These are phyloP conservation scores for Carassius gibelio DNA, from an alignment of 2,113 vertebrate species.

Conservation along the genomic window DNA sequence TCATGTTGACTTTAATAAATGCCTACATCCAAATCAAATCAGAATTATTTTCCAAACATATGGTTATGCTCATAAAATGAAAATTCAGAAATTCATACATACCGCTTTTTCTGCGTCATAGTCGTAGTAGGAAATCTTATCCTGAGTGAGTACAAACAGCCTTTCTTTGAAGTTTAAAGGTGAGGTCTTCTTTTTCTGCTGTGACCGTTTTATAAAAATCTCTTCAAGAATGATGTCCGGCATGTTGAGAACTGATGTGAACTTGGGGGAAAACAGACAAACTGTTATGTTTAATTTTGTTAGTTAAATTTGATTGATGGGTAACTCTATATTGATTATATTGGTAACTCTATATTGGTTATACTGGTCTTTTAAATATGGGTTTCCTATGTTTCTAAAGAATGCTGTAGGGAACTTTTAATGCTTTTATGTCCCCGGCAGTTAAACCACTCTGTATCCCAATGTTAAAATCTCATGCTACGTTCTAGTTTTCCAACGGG, in stretches of 20 bases:
- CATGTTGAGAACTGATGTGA: slow-evolving; percentile 73
- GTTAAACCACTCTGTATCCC: not conserved
- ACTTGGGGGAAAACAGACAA: slow-evolving; percentile 1
- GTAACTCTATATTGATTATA: not conserved
- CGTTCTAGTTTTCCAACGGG: not conserved
- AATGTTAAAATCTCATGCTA: not conserved
- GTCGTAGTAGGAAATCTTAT: slow-evolving; percentile 93
- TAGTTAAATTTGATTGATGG: not conserved
- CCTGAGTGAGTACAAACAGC: slow-evolving; percentile 85
- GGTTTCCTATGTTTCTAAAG: not conserved
- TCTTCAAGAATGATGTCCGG: slow-evolving; percentile 85
- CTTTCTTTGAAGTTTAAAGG: slow-evolving; percentile 98
- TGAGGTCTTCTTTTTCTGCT: slow-evolving; percentile 97
- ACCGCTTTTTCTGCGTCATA: slow-evolving; percentile 90
- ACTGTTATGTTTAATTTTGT: not conserved
- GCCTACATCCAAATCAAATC: not conserved
- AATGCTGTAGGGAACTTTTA: not conserved
- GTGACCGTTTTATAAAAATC: slow-evolving; percentile 92
- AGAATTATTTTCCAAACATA: not conserved
- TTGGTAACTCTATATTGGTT: not conserved
- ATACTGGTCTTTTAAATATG: not conserved
- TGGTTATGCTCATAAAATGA: not conserved
- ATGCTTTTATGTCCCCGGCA: not conserved
- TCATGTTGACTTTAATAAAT: not conserved
- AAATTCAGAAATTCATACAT: slow-evolving; percentile 41